Base-by-base conservation (phyloP, 2,888 invertebrate species). In the Anodontia alba region DNA sequence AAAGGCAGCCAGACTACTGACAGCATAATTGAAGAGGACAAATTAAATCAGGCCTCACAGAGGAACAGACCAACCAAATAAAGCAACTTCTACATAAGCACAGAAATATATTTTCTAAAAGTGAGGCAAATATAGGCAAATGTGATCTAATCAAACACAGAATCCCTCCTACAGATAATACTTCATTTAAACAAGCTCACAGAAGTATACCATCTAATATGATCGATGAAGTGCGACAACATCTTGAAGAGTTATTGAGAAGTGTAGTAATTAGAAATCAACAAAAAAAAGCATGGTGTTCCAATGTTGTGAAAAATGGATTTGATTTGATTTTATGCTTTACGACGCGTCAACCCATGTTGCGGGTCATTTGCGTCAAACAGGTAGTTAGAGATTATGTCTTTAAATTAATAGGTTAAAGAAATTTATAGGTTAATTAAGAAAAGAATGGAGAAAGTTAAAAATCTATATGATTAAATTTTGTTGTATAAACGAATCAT, bases 181-280 rank as follows among this genome's bases (percentile, higher is more conserved):
- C 38, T 12, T 84, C 84, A 29, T 85, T 88, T 66, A 87, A 86
- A 54, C 73, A 85, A 38, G 36, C 73, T 2, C 77, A 84, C 31
- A 20, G 86, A 23, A 67, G 73, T 0, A 84, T 88, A 36, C 84
- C 77, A 20, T 84, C 84, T 38, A n/a, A 71, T 2, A 84, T 89
- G 87, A 73, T 71, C 33, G 76, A 84, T 23, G 84, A 87, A 67
- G 84, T 87, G 2, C 38, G 76, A 31, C 36, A 73, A 2, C 86
- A 89, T 62, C 36, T 89, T 0, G 75, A 87, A 66, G 80, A 87
- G 43, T 69, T 88, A 3, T 68, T 88, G 29, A 68, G 51, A 17
- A 68, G 70, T 42, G 84, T 83, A 20, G 67, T 88, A n/a, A 87
- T 87, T 42, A 42, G 42, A 15, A 15, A 15, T 10, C 7, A 57